phyloP scores from a whole-genome alignment of 2,888 invertebrate genomes.

The Spilarctia lutea region DNA sequence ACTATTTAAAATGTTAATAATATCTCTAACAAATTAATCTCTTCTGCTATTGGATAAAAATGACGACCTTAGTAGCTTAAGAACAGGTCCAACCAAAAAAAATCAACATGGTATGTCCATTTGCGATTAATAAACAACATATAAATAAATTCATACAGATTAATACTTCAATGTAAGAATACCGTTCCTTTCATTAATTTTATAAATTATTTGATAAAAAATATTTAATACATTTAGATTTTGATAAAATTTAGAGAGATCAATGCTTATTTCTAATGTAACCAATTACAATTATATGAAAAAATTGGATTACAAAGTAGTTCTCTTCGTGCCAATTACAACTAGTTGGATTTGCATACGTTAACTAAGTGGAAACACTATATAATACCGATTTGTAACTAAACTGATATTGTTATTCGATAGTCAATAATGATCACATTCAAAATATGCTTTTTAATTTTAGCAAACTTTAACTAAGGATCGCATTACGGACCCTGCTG shows the following conservation, averaged over 20 bases:
- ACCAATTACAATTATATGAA: too few species aligned
- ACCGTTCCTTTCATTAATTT: too few species aligned
- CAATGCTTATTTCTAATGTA: not conserved
- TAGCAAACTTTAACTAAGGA: conserved; percentile 80
- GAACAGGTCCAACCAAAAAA: too few species aligned
- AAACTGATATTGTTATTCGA: not conserved
- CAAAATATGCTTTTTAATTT: conserved; percentile 12
- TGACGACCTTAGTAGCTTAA: too few species aligned
- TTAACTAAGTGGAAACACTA: not conserved
- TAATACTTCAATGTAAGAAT: too few species aligned
- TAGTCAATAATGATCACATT: not conserved
- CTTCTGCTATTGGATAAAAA: too few species aligned
- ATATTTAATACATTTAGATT: too few species aligned
- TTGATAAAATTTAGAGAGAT: not conserved
- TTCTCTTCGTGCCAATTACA: not conserved
- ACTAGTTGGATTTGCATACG: not conserved
- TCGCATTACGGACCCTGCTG: conserved; percentile 85
- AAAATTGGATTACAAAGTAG: too few species aligned
- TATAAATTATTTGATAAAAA: too few species aligned
- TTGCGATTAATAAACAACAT: not conserved
- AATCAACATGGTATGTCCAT: not conserved
- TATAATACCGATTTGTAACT: not conserved
- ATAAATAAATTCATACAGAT: not conserved
- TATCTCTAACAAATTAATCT: too few species aligned
- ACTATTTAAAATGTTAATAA: too few species aligned